These are phyloP conservation scores for Dendrolimus punctatus DNA, from an alignment of 1,140 invertebrate species.

Conservation along the genomic window DNA sequence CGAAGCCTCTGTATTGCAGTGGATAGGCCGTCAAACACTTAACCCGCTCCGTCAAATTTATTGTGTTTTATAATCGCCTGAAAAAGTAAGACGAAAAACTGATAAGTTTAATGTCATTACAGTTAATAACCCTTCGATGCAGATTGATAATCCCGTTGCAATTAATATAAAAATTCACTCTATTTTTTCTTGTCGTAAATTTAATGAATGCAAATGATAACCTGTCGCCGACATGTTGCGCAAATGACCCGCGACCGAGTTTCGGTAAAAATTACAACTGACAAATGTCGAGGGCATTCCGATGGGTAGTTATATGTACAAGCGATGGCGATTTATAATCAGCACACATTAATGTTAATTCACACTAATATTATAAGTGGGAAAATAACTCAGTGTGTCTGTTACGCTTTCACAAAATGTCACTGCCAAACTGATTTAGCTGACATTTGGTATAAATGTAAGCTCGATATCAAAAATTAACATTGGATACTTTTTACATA, in stretches of 20 bases:
- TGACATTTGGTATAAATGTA: no score
- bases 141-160: neutral
- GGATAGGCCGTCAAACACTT: no score
- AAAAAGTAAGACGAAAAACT: no score
- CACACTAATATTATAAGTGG: no score
- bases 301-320: conserved; percentile 5
- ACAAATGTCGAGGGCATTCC: conserved; percentile 44
- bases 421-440: no score
- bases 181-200: conserved; percentile 28
- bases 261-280: conserved; percentile 26
- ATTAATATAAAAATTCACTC: conserved; percentile 16
- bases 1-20: no score
- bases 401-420: no score
- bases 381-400: no score
- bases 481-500: no score
- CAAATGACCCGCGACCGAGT: conserved; percentile 17
- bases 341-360: conserved; percentile 13
- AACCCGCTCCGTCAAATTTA: no score
- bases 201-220: conserved; percentile 44
- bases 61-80: no score
- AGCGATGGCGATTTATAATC: conserved; percentile 12
- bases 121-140: neutral
- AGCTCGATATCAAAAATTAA: no score
- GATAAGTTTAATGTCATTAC: neutral
- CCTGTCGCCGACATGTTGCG: conserved; percentile 29